Evolutionary conservation across 2,888 invertebrate species (phyloP), one percentile per base, ranked within the genome.

Genomic region (Syritta pipiens): DNA sequence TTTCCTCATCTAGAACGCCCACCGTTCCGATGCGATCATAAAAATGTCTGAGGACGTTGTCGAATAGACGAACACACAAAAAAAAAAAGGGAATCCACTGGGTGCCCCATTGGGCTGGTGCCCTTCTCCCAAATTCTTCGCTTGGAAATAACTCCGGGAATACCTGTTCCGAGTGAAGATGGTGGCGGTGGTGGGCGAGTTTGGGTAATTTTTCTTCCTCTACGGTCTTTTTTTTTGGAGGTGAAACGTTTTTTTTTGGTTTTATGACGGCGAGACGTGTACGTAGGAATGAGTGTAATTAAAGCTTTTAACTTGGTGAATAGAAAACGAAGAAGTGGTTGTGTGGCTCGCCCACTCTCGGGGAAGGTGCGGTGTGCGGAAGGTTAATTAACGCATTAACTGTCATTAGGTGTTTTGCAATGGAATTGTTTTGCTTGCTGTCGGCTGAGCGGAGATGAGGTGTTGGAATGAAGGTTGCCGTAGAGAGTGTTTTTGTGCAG

Each of bases 1-100:
- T 74, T 79, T 79, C 60, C 49, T 35, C 60, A 55, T 60, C 42
- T 4, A 57, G 19, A 72, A 60, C 79, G 79, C 72, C 79, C 62
- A 74, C 72, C 35, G 26, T n/a, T n/a, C n/a, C n/a, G n/a, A n/a
- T n/a, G n/a, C n/a, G n/a, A n/a, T n/a, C 42, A 59, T 26, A 53
- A 26, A 28, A 35, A 4, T 19, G 28, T n/a, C 3, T 28, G 19
- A 7, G 20, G 28, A 22, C n/a, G 4, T 3, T 35, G 26, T 14
- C 14, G 35, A 44, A 17, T 30, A 30, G 30, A 4, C 30, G n/a
- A 30, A 10, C 30, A n/a, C n/a, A n/a, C n/a, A n/a, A n/a, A n/a
- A n/a, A n/a, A 53, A 19, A 28, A 10, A 5, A 49, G 46, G 53
- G 46, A 53, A 53, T 32, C n/a, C 55, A n/a, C n/a, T n/a, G n/a